A percentile compares a stretch with the other conserved stretches of the same genome.
phyloP scores from a whole-genome alignment of 2,113 vertebrate genomes.

The Mirza zaza region DNA sequence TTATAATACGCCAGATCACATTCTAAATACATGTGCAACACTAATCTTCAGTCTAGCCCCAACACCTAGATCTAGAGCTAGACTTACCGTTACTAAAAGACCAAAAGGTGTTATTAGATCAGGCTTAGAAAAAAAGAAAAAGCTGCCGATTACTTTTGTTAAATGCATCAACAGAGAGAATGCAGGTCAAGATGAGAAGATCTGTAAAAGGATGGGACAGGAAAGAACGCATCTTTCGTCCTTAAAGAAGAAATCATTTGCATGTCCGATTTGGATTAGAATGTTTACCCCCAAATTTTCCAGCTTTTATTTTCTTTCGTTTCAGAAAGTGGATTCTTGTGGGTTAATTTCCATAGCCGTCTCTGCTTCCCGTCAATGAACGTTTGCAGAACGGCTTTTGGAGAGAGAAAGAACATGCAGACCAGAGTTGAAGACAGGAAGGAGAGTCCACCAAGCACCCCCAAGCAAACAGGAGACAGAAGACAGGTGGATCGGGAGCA shows the following conservation, averaged over 20 bases:
- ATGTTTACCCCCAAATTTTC: fast-evolving
- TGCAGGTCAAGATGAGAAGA: background rate
- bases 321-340: fast-evolving
- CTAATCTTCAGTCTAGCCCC: fast-evolving
- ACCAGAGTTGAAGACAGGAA: background rate
- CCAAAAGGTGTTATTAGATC: fast-evolving
- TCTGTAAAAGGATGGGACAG: fast-evolving
- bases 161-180: fast-evolving
- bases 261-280: fast-evolving
- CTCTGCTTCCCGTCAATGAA: background rate
- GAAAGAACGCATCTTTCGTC: background rate
- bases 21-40: fast-evolving
- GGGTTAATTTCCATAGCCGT: background rate
- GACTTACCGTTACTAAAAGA: fast-evolving
- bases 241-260: background rate
- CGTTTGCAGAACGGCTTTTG: background rate
- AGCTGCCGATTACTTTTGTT: fast-evolving
- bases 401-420: background rate
- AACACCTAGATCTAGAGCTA: fast-evolving
- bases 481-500: background rate
- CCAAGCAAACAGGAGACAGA: background rate
- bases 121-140: background rate
- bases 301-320: background rate
- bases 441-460: fast-evolving
- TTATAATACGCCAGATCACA: too few relatives aligned